Evolutionary conservation across 2,888 invertebrate species (phyloP).

Genomic region (Drosophila anomalipes): DNA sequence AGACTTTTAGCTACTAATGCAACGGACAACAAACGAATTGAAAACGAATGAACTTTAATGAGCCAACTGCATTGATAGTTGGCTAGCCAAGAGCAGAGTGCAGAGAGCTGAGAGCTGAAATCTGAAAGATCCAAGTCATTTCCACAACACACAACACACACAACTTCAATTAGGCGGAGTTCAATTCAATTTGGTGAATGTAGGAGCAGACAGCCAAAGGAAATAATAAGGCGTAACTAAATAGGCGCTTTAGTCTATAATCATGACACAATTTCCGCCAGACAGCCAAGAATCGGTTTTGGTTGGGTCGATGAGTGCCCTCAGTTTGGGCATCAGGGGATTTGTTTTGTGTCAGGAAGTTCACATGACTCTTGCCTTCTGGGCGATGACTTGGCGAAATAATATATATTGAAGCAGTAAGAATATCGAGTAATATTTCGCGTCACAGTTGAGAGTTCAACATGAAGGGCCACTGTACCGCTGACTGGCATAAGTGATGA

Average conservation of each 20-base stretch:
- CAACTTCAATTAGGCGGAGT: conserved; percentile 72
- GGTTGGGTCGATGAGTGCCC: conserved; percentile 29
- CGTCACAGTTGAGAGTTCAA: conserved; percentile 78
- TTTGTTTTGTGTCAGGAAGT: conserved; percentile 67
- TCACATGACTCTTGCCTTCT: conserved; percentile 69
- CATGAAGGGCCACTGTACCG: conserved; percentile 35
- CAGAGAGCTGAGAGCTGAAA: neutral
- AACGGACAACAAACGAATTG: conserved; percentile 36
- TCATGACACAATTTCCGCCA: conserved; percentile 81
- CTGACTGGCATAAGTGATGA: conserved; percentile 44
- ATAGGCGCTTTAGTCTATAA: conserved; percentile 81
- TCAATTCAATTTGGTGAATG: conserved; percentile 63
- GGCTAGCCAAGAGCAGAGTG: neutral
- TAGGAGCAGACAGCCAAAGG: conserved; percentile 45
- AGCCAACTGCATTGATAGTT: conserved; percentile 55
- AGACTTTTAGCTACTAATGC: conserved; percentile 18
- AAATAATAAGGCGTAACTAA: conserved; percentile 81
- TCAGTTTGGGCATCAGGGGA: neutral
- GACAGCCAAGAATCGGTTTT: conserved; percentile 17
- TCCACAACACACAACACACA: conserved; percentile 54
- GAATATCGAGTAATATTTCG: conserved; percentile 60
- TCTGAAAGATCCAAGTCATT: conserved; percentile 66
- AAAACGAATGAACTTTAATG: conserved; percentile 61
- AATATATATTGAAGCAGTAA: neutral
- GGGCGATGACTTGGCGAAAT: conserved; percentile 60